These are phyloP conservation scores for Molossus molossus DNA, from an alignment of 2,797 vertebrate species.

Conservation along the genomic window DNA sequence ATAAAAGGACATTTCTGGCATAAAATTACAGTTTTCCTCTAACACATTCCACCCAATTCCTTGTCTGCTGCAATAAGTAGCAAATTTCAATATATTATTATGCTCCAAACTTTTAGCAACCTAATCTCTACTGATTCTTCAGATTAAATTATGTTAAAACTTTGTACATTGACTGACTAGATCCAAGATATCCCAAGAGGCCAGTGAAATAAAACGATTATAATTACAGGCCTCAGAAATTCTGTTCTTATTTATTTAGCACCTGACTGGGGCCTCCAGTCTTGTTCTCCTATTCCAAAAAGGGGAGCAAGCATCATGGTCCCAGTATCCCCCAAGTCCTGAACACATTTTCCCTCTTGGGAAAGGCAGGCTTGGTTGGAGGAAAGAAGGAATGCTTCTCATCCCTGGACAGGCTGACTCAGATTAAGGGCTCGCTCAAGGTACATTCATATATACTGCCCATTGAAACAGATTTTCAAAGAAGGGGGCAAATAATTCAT, in stretches of 20 bases:
- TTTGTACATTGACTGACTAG: not conserved
- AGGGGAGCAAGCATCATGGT: not conserved
- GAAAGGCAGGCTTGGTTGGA: not conserved
- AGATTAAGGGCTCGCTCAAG: not conserved
- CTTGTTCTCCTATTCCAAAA: conserved; percentile 63
- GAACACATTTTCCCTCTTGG: not conserved
- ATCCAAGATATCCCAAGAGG: conserved; percentile 48
- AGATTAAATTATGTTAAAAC: conserved; percentile 54
- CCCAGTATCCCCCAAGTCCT: not conserved
- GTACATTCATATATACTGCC: too few relatives aligned
- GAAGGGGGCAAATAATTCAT: too few relatives aligned
- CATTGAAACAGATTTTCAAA: too few relatives aligned
- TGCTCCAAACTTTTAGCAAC: not conserved
- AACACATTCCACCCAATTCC: not conserved
- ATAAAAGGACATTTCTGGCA: not conserved
- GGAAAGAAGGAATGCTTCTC: not conserved
- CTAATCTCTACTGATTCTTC: not conserved
- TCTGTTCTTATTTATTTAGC: not conserved
- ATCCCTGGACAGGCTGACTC: not conserved
- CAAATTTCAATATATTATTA: conserved; percentile 6
- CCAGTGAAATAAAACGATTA: conserved; percentile 55
- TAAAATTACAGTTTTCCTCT: not conserved
- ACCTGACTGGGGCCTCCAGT: not conserved
- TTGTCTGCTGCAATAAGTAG: not conserved
- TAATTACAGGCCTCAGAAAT: conserved; percentile 19